Conservation (phyloP, 1,140 invertebrate genomes). For the Penaeus vannamei region DNA sequence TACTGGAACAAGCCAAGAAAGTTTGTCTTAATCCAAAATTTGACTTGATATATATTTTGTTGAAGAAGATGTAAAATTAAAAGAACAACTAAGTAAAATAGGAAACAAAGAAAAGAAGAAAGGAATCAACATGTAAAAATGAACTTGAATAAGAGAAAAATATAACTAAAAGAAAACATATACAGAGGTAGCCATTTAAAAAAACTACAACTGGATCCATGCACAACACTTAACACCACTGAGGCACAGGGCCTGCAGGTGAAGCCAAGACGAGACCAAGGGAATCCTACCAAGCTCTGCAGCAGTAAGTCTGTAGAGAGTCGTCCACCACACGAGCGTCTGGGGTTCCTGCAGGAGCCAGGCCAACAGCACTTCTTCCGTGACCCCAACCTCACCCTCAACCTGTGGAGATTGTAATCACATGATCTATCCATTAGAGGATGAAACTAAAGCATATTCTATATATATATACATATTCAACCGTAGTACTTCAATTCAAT, state of each 20-base stretch:
- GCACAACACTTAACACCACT: no score
- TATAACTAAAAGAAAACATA: no score
- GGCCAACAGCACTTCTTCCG: constrained; percentile 75
- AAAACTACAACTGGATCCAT: no score
- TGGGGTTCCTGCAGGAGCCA: constrained; percentile 78
- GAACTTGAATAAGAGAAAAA: neutral
- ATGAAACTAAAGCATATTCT: neutral
- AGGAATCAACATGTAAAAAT: neutral
- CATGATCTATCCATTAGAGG: neutral
- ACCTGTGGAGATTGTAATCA: constrained; percentile 69
- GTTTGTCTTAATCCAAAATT: constrained; percentile 51
- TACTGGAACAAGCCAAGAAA: constrained; percentile 72
- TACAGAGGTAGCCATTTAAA: no score
- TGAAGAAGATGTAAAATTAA: neutral
- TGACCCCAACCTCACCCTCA: constrained; percentile 74
- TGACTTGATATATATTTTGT: neutral
- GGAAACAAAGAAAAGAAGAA: no score
- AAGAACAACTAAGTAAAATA: neutral
- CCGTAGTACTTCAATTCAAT: no score
- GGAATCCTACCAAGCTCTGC: constrained; percentile 72
- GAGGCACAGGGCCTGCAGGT: neutral
- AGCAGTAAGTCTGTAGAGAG: constrained; percentile 76
- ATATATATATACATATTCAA: neutral
- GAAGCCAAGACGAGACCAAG: neutral
- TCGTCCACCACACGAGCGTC: constrained; percentile 77